Percentiles rank a stretch among this genome's conserved stretches.
Conservation (phyloP, 2,113 vertebrate species). For the Rana temporaria region DNA sequence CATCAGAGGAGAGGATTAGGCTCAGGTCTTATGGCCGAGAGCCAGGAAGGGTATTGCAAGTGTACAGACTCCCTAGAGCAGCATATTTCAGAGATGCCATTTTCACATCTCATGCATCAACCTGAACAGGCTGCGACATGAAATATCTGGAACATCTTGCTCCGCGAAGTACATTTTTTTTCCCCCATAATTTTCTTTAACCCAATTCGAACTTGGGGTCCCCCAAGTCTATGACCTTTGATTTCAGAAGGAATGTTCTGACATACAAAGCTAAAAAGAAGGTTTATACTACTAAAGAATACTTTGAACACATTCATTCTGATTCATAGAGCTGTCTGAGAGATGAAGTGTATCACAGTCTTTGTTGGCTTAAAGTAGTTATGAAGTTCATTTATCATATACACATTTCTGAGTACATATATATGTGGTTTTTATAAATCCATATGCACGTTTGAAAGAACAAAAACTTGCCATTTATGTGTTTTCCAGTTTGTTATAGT, state of each 20-base stretch:
- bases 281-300: background rate
- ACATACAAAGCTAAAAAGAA: background rate
- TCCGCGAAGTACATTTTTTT: slow-evolving; percentile 32
- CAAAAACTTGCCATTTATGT: no score
- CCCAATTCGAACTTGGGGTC: slow-evolving; percentile 34
- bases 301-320: background rate
- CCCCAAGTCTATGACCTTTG: slow-evolving; percentile 29
- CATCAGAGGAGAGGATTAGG: slow-evolving; percentile 50
- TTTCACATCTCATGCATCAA: slow-evolving; percentile 52
- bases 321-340: background rate
- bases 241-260: slow-evolving; percentile 2
- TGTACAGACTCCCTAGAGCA: slow-evolving; percentile 53
- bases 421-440: no score
- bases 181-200: slow-evolving; percentile 33
- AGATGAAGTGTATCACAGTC: no score
- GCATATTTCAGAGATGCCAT: slow-evolving; percentile 53
- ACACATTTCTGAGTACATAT: no score
- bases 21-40: slow-evolving; percentile 43
- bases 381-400: no score
- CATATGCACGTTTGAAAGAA: no score
- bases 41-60: slow-evolving; percentile 53
- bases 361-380: no score
- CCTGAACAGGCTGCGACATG: slow-evolving; percentile 40
- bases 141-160: slow-evolving; percentile 40
- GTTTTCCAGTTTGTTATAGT: no score